Evolutionary conservation across 2,888 invertebrate genomes (phyloP), one percentile per base, ranked within the genome.

Genomic region (Stenoptilia bipunctidactyla): DNA sequence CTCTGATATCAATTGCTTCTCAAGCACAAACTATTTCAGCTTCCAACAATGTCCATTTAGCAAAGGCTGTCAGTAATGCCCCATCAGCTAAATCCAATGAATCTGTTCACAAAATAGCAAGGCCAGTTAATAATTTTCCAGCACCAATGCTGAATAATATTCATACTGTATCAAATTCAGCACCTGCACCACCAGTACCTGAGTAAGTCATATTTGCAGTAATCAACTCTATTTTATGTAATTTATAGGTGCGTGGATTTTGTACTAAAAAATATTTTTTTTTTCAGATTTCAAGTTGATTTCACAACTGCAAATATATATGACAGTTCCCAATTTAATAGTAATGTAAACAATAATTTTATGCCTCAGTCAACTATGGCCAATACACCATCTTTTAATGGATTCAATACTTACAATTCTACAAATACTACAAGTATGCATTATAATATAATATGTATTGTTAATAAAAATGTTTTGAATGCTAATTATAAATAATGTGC

Each of bases 271-370:
- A 12, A 13, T 13, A 12, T 39, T 37, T 15, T 34, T 38, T 39
- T 38, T 79, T 77, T 36, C 67, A 85, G 84, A 71, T 91, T 91
- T 68, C 88, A 89, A 52, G 91, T 90, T 51, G 90, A 91, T 69
- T 91, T 91, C 63, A 87, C 89, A 50, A 87, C 87, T 45, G 90
- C 91, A 45, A 88, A 89, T 60, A 90, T 91, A 53, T 90, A 90
- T 66, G 89, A 89, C 70, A 86, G 89, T 65, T 86, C 74, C 61
- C 83, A 84, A 56, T 67, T 61, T 50, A 79, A 71, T 50, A 77
- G 66, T 47, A 68, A 59, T 52, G 48, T 68, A 46, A 82, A 73
- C 53, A 77, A 74, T 52, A 72, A 73, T 57, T 63, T 69, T 51
- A 42, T 53, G 45, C 45, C 57, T 36, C 61, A 59, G 51, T 55